Evolutionary conservation across 1,140 invertebrate genomes (phyloP), one percentile per base, ranked within the genome.

Genomic region (Halyomorpha halys): DNA sequence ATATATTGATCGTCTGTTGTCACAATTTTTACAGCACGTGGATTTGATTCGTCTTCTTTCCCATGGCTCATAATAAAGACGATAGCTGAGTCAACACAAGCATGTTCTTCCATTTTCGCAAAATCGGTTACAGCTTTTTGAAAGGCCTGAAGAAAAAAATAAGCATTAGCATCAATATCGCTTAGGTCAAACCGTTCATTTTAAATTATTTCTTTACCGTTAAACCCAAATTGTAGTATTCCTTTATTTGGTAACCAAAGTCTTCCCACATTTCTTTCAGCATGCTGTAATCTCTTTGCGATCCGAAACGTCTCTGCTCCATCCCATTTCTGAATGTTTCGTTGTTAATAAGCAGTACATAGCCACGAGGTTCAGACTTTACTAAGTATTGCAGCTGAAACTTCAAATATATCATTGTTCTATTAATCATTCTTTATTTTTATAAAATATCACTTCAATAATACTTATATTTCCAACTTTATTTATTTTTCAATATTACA

Each of bases 241-340:
- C 53, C 6, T 13, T 56, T 25, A 56, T n/a, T 56, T 25, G 2
- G 14, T 56, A 56, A 11, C 53, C 53, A 56, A 56, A 56, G 23
- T 56, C 23, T 56, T 56, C 53, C 53, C 53, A 56, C 53, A 56
- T 56, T 56, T 56, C 53, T 25, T 56, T 56, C 6, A 56, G 21
- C 53, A 56, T 56, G 18, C 2, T 6, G 27, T 56, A 56, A 15
- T 56, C 53, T 11, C 53, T 19, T 3, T 23, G 53, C 15, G 53
- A 56, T 16, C 53, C 53, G 23, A 23, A 25, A 16, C 53, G 18
- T 23, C 23, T 21, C 6, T 21, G 18, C 23, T 25, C 23, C 18
- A 25, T 16, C 27, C 53, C 53, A 56, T 56, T 56, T 15, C 15
- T 23, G 23, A 56, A 56, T 13, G 53, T 56, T 15, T 56, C 53